phyloP scores from a whole-genome alignment of 2,888 invertebrate species.

The Meiosimyza platycephala region DNA sequence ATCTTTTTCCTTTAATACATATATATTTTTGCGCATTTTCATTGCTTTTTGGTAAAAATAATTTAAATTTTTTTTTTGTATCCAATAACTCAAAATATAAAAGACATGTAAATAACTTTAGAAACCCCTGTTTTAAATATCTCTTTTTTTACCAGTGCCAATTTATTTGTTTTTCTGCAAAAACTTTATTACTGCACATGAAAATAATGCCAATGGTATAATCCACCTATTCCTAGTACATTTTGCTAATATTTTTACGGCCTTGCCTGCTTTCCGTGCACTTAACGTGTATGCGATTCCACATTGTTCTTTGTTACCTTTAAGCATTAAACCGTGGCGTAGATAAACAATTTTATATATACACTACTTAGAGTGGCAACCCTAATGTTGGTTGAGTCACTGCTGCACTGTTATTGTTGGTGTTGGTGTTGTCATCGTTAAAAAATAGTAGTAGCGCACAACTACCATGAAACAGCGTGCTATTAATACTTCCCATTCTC shows the following conservation, averaged over 20 bases:
- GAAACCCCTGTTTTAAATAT: too few relatives aligned
- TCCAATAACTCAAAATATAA: too few relatives aligned
- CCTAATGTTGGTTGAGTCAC: neutral
- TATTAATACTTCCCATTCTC: neutral
- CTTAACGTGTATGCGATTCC: neutral
- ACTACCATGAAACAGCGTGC: constrained; percentile 1
- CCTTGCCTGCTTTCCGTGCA: too few relatives aligned
- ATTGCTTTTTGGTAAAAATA: too few relatives aligned
- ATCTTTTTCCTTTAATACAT: too few relatives aligned
- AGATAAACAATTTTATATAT: constrained; percentile 29
- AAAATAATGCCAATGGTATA: neutral
- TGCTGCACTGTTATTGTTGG: neutral
- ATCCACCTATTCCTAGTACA: neutral
- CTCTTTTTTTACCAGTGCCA: too few relatives aligned
- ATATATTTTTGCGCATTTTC: too few relatives aligned
- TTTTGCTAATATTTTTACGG: neutral
- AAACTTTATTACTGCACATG: constrained; percentile 13
- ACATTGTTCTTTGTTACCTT: neutral
- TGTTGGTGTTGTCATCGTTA: constrained; percentile 14
- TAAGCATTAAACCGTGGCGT: constrained; percentile 26
- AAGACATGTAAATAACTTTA: too few relatives aligned
- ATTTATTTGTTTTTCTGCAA: constrained; percentile 11
- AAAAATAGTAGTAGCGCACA: neutral
- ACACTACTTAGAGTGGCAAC: constrained; percentile 11
- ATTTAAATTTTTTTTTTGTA: too few relatives aligned